phyloP scores from a whole-genome alignment of 2,113 vertebrate genomes.

The Nicator chloris region DNA sequence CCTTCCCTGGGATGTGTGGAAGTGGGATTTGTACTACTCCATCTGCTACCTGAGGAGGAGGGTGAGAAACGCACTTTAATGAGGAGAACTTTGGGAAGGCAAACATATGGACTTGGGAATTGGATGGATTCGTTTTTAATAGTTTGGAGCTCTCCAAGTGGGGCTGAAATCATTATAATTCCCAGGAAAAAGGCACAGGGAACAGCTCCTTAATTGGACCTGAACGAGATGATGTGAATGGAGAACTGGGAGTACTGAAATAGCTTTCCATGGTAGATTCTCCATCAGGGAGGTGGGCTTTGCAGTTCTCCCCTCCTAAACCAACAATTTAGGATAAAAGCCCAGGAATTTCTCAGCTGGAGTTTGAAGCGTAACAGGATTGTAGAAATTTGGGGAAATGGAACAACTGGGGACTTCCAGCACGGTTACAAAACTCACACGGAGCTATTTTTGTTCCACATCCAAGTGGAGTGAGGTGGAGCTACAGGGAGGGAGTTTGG shows the following conservation, averaged over 20 bases:
- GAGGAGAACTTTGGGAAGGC: neutral
- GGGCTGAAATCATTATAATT: neutral
- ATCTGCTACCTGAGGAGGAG: slow-evolving; percentile 22
- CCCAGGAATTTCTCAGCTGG: neutral
- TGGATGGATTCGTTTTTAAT: neutral
- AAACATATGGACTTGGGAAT: neutral
- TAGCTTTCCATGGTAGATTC: neutral
- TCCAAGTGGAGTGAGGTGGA: neutral
- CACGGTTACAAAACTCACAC: neutral
- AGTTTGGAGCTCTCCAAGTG: neutral
- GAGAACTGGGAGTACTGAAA: neutral
- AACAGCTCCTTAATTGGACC: neutral
- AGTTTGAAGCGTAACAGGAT: neutral
- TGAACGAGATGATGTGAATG: neutral
- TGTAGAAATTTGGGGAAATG: neutral
- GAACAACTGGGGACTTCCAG: neutral
- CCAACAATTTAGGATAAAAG: neutral
- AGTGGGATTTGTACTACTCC: neutral
- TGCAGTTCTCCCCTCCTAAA: neutral
- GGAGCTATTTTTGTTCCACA: neutral
- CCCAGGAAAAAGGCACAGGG: neutral
- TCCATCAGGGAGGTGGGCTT: neutral
- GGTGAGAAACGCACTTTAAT: neutral
- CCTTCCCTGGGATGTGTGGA: neutral
- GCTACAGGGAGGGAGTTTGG: neutral